These are phyloP conservation scores for Uropsilus gracilis DNA, from an alignment of 2,113 vertebrate genomes.

Conservation along the genomic window DNA sequence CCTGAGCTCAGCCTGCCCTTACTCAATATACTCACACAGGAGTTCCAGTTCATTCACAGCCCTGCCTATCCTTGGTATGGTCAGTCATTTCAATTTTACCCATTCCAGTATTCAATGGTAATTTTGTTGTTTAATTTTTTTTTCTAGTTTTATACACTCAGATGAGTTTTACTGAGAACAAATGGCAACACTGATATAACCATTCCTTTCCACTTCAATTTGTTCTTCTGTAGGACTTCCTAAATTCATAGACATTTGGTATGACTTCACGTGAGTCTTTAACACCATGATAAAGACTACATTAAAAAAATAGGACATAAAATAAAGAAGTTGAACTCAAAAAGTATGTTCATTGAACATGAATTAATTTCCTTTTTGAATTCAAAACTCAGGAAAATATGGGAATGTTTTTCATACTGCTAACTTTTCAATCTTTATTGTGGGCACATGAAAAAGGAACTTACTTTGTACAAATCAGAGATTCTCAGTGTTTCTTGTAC, in stretches of 20 bases:
- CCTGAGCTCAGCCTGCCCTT: neutral
- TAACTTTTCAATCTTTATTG: conserved; percentile 5
- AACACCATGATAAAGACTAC: neutral
- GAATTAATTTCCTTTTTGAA: conserved; percentile 27
- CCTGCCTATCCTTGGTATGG: neutral
- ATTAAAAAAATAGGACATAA: neutral
- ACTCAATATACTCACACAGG: neutral
- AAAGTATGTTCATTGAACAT: neutral
- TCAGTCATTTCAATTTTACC: neutral
- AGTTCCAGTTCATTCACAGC: neutral
- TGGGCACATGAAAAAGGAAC: neutral
- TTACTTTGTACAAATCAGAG: neutral
- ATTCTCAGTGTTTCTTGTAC: neutral
- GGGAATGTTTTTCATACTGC: neutral
- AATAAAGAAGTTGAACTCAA: neutral
- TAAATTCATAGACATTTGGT: neutral
- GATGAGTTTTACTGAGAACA: neutral
- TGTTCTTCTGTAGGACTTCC: neutral
- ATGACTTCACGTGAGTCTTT: neutral
- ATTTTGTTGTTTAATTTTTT: neutral
- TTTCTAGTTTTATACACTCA: neutral
- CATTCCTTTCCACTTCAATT: neutral
- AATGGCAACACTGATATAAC: neutral
- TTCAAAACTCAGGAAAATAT: neutral
- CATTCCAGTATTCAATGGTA: neutral